Evolutionary conservation across 2,888 invertebrate species (phyloP), one percentile per base, ranked within the genome.

Genomic region (Selenia dentaria): DNA sequence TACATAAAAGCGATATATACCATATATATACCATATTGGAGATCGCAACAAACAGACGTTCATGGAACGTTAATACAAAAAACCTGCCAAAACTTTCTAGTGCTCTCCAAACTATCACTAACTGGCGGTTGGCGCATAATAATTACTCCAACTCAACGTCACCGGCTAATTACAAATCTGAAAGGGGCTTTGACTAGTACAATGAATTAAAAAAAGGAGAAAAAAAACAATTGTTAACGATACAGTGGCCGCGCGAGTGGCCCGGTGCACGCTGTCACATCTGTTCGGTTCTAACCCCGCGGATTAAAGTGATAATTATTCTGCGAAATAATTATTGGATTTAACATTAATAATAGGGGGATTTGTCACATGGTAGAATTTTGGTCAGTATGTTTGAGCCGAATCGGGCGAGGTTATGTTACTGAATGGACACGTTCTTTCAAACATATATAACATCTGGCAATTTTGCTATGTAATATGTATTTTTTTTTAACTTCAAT

Each of bases 301-400:
- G 88, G 89, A 90, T 90, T 89, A 87, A 59, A 74, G 75, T 82
- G 85, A 86, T 89, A 88, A 89, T 89, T 90, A 89, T 87, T 87
- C 81, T 73, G 76, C 67, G 78, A 33, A 48, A 41, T 90, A 89
- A 90, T 90, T 89, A 90, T 81, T 82, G 84, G 87, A 86, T 89
- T 88, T 86, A 38, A 22, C 32, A 14, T 18, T 28, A 35, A 38
- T 38, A 51, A 46, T 38, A 43, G 45, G 46, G 50, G 46, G 31
- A 33, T 28, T 37, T 16, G 14, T 22, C 34, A 27, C 25, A 11
- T 18, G 29, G 31, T 13, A 11, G 31, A 36, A 35, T 35, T 46
- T 31, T 32, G 46, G 46, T 46, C 46, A 46, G 40, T 14, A 9
- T 16, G 37, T 25, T 29, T 10, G 11, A 5, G 20, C n/a, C n/a